Base-by-base conservation (phyloP, 2,797 vertebrate species). In the Graptemys geographica region DNA sequence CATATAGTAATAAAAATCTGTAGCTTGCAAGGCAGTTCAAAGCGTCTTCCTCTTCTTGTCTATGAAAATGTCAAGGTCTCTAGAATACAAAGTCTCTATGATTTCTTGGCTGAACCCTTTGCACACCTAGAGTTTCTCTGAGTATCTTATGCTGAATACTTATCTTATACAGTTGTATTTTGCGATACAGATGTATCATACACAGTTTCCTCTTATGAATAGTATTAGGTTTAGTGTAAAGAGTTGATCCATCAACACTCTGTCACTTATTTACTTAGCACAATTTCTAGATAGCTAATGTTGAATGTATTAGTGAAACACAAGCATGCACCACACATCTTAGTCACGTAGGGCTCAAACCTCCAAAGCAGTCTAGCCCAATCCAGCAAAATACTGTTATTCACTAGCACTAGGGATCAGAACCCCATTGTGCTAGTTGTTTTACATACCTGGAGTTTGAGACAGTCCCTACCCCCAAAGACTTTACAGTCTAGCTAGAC, bases 241-340 rank as follows among this genome's bases (percentile, higher is more conserved):
- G 9, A 0, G 33, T 51, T 82, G 2, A 44, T 69, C 31, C 78
- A 92, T 62, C 37, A 76, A 49, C 84, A 12, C 51, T 51, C 76
- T 6, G 49, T 11, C 56, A 65, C 69, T 8, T 33, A 52, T 6
- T 27, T 78, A 19, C 87, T 15, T 56, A n/a, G 13, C 1, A 0
- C 1, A 5, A 2, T 65, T 33, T 55, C 69, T 44, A 5, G 51
- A 49, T 11, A 7, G 13, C 1, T 1, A 51, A 51, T 51, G 51
- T 51, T 51, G 51, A 0, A 0, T 15, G 0, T 0, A 5, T 47
- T 33, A 72, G n/a, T 37, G n/a, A 37, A 72, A 72, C n/a, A 37
- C 16, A 72, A 3, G n/a, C 3, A 25, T 8, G 15, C 53, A 27
- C 16, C 10, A 0, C 0, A 1, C 4, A 16, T 25, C 10, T 33